Evolutionary conservation across 2,888 invertebrate genomes (phyloP).

Genomic region (Tetramorium bicarinatum): DNA sequence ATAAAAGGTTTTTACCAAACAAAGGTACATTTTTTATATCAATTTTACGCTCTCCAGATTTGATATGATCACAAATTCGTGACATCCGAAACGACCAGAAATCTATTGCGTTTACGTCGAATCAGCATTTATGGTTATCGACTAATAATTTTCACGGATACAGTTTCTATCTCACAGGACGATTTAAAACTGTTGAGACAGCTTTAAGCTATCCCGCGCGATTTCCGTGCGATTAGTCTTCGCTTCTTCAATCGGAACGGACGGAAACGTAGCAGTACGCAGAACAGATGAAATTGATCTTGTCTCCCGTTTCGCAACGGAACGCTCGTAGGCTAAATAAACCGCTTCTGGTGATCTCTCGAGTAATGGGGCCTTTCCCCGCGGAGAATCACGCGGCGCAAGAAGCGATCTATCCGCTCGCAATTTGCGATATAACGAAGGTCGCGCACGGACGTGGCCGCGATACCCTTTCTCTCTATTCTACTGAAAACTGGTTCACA

Average conservation of each 20-base stretch:
- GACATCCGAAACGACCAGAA: not conserved
- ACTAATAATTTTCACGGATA: not conserved
- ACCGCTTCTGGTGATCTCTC: slow-evolving; percentile 29
- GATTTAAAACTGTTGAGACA: not conserved
- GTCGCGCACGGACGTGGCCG: slow-evolving; percentile 43
- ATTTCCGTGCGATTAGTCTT: slow-evolving; percentile 20
- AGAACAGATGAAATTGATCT: slow-evolving; percentile 40
- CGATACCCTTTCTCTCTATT: slow-evolving; percentile 53
- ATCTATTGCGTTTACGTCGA: not conserved
- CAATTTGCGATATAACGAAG: slow-evolving; percentile 57
- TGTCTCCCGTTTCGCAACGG: slow-evolving; percentile 34
- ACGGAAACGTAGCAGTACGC: slow-evolving; percentile 23
- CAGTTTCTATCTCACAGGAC: not conserved
- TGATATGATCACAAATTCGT: not conserved
- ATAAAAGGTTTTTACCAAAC: not conserved
- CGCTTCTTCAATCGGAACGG: slow-evolving; percentile 25
- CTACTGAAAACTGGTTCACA: slow-evolving; percentile 55
- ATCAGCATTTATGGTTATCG: not conserved
- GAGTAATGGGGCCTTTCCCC: slow-evolving; percentile 36
- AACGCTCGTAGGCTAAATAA: slow-evolving; percentile 8
- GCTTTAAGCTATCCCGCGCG: not conserved
- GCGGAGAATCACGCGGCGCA: slow-evolving; percentile 36
- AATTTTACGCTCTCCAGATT: not conserved
- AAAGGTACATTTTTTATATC: not conserved
- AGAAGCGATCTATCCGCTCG: slow-evolving; percentile 45